Evolutionary conservation across 2,888 invertebrate species (phyloP).

Genomic region (Brachyopa scutellaris): DNA sequence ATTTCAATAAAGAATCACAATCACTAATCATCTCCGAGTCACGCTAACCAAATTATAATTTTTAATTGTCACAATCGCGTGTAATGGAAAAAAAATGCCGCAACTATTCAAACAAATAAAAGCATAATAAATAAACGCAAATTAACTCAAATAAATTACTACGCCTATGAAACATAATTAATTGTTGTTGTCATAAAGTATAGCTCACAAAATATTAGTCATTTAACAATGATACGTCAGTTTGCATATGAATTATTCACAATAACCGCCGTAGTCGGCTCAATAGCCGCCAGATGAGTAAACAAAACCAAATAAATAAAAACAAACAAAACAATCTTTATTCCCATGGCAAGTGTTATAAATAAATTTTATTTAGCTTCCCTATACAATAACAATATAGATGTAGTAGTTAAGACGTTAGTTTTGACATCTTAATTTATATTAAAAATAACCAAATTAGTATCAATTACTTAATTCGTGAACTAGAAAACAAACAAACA

Average conservation of each 20-base stretch:
- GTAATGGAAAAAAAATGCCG: too few relatives aligned
- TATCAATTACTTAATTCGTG: constrained; percentile 1
- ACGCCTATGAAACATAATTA: not conserved
- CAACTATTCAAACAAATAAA: too few relatives aligned
- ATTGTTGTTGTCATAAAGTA: not conserved
- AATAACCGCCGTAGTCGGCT: not conserved
- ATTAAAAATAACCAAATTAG: constrained; percentile 1
- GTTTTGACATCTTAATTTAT: not conserved
- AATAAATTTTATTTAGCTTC: too few relatives aligned
- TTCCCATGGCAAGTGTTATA: not conserved
- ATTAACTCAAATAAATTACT: not conserved
- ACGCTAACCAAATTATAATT: too few relatives aligned
- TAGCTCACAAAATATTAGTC: not conserved
- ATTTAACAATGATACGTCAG: not conserved
- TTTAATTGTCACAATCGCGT: too few relatives aligned
- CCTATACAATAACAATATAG: too few relatives aligned
- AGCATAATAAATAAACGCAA: too few relatives aligned
- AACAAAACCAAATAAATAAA: not conserved
- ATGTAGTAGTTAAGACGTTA: too few relatives aligned
- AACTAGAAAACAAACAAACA: not conserved
- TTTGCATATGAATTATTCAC: not conserved
- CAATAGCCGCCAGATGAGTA: too few relatives aligned
- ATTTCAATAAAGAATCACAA: too few relatives aligned
- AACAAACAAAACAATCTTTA: not conserved
- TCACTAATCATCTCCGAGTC: too few relatives aligned